Base-by-base conservation (phyloP, 2,888 invertebrate species). In the Polietes domitor region DNA sequence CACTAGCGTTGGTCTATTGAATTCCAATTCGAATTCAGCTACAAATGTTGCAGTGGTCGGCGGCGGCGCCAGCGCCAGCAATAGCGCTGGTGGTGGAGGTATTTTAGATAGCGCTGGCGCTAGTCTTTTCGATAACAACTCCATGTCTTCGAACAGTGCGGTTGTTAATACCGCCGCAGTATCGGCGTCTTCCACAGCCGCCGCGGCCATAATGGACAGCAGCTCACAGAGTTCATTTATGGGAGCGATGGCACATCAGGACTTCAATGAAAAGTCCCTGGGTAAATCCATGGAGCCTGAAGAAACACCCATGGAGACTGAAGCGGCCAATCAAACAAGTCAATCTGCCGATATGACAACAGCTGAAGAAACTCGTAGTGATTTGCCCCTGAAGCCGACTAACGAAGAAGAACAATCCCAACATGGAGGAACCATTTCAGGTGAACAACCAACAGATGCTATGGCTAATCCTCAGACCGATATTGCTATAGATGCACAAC, bases 81-180 rank as follows among this genome's bases (percentile, higher is more conserved):
- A 88, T 17, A 87, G 86, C 0, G 65, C 77, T 17, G 86, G 87
- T n/a, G 83, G 81, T 12, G 86, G 85, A 17, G 86, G 86, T n/a
- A 72, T 88, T 50, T 85, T 88, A 19, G 87, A 87, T 63, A 86
- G 85, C 32, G 88, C 88, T 12, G 91, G 91, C 82, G 90, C 89
- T 9, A 88, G 88, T 28, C 84, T 90, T 3, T 90, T 90, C 43
- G 90, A 90, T 63, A 90, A 91, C 83, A 90, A 90, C 72, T 91
- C 91, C 2, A 90, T 90, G 90, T 91, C 91, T 37, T 90, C 90
- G 3, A 89, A 88, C 12, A 89, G 88, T 75, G 91, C 88, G 1
- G 89, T 88, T 0, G 88, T 88, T 0, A 88, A 86, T 7, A 89
- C 88, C 6, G 88, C 89, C 15, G 88, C 88, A 76, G 88, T 89